Base-by-base conservation (phyloP, 1,140 invertebrate genomes). In the Phymastichus coffea region DNA sequence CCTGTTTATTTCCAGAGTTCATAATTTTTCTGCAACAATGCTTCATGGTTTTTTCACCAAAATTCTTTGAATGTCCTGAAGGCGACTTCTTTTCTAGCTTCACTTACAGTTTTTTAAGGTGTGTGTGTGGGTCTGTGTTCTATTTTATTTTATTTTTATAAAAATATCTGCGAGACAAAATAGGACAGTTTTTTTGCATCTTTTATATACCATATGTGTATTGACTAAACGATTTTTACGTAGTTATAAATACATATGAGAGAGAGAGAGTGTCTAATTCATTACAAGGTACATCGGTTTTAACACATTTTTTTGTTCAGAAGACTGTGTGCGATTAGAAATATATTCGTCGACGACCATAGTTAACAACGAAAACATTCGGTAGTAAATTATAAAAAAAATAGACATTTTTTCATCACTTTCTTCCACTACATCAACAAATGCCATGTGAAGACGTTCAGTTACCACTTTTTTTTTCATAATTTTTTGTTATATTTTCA, bases 351-450 rank as follows among this genome's bases (percentile, higher is more conserved):
- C 37, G 37, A 30, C 17, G 38, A 55, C 40, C 26, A 46, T 37
- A 46, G 20, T 56, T 17, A 25, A 19, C 17, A 23, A 46, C 37
- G 14, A 37, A 37, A 59, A 52, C 53, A 38, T 17, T 52, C 4
- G n/a, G 3, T 59, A 51, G 20, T 35, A 51, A 58, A 58, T 28
- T 52, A 52, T 53, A 59, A 53, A 59, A 58, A n/a, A n/a, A 59
- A 52, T 53, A 59, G 49, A 53, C n/a, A n/a, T n/a, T n/a, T n/a
- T n/a, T 47, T 38, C n/a, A 38, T 38, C 30, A 14, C 28, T 15
- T 14, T 37, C 43, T 26, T 53, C n/a, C 20, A 23, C 30, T 38
- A 53, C 38, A 38, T 47, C n/a, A 59, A 53, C 30, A 14, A 46
- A 59, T 53, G 12, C 30, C 48, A 35, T n/a, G 26, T 44, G 30